Evolutionary conservation across 37 sponge, comb jelly and placozoan genomes (phyloP), one percentile per base, ranked within the genome.

Genomic region (Bolinopsis microptera): DNA sequence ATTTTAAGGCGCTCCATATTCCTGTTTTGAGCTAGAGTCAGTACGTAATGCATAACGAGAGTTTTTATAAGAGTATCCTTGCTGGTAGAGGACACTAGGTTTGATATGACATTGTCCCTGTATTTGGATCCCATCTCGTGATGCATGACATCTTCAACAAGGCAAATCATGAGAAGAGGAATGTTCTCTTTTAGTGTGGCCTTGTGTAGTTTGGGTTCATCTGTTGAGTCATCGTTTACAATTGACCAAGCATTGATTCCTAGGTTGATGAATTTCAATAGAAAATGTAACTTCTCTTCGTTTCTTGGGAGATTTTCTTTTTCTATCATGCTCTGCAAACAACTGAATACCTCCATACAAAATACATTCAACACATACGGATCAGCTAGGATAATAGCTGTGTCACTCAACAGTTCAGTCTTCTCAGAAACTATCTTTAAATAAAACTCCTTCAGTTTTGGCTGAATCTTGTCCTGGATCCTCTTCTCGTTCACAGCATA

Each of bases 361-460:
- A 98, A 41, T 22, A 93, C 93, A 92, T 98, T 92, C 33, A 97
- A 41, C 0, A 96, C 96, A 93, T 95, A 96, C 0, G 99, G 99
- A 74, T 98, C 99, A 35, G 96, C 72, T 35, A 98, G 95, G 32
- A 97, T 40, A 95, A 98, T 98, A 3, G 96, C 76, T 40, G 96
- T 93, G 94, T 97, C 98, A 35, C 97, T 96, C 38, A n/a, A 93
- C n/a, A n/a, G 32, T 30, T 39, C 61, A 38, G 82, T 80, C 22
- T 35, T 80, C 38, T 80, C 82, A 23, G 82, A 32, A 2, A 33
- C 23, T 2, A 35, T 80, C 37, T 80, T 80, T 34, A 21, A 2
- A 22, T 80, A 80, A 22, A 80, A 80, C 37, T 80, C 82, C 30
- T 35, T 80, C 37, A 80, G 37, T 37, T 80, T 80, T 2, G 82